phyloP scores from a whole-genome alignment of 1,140 invertebrate genomes.

The Leptinotarsa texana region DNA sequence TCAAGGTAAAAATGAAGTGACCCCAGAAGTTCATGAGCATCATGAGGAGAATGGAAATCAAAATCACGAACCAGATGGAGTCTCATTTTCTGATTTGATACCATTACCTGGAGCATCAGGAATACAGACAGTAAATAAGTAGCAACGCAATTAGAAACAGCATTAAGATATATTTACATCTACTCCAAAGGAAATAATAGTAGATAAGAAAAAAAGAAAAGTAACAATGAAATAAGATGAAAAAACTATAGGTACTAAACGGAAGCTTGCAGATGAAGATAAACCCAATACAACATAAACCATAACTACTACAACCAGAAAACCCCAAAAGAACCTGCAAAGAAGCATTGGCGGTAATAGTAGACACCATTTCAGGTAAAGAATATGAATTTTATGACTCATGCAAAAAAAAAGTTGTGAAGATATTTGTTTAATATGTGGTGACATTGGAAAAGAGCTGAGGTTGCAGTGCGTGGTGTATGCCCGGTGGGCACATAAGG shows the following conservation, averaged over 20 bases:
- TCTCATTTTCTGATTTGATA: slow-evolving; percentile 15
- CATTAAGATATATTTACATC: slow-evolving; percentile 3
- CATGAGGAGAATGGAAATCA: not conserved
- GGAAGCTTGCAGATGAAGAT: not conserved
- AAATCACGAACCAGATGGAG: slow-evolving; percentile 4
- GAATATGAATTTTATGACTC: not conserved
- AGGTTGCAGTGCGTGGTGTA: not conserved
- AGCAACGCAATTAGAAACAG: slow-evolving; percentile 3
- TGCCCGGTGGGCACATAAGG: not conserved
- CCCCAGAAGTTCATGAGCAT: slow-evolving; percentile 1
- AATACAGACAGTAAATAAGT: slow-evolving; percentile 1
- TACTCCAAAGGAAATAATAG: not conserved
- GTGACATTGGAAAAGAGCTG: not conserved
- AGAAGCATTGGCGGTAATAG: not conserved
- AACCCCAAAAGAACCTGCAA: not conserved
- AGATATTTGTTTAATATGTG: not conserved
- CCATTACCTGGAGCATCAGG: slow-evolving; percentile 11
- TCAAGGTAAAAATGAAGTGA: not conserved
- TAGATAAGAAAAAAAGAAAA: slow-evolving; percentile 5
- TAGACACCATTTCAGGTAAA: not conserved
- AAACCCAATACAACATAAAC: not conserved
- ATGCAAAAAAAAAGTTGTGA: not conserved
- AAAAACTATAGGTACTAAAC: not conserved
- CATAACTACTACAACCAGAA: not conserved
- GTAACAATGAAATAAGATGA: slow-evolving; percentile 1